A percentile compares a stretch with the other conserved stretches of the same genome.
phyloP scores from a whole-genome alignment of 2,888 invertebrate genomes.

The Atherix ibis region DNA sequence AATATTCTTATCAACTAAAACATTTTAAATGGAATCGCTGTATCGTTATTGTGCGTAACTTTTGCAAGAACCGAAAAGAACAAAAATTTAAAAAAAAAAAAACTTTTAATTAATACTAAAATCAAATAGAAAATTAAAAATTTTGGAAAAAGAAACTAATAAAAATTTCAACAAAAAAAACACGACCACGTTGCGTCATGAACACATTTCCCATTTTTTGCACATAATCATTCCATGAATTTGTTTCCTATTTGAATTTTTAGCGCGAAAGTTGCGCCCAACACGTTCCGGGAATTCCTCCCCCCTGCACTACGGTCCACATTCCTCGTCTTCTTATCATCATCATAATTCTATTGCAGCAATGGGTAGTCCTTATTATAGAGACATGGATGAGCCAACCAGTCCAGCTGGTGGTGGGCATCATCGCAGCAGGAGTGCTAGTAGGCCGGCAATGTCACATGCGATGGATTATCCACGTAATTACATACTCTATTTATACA shows the following conservation, averaged over 20 bases:
- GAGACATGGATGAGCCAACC: conserved; percentile 68
- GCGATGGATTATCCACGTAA: conserved; percentile 43
- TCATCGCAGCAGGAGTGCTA: conserved; percentile 66
- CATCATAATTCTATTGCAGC: conserved; percentile 35
- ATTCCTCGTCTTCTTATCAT: conserved; percentile 34
- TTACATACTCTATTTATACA: conserved; percentile 16
- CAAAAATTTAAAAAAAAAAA: too few species aligned
- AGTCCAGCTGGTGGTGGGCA: conserved; percentile 76
- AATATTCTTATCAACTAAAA: too few species aligned
- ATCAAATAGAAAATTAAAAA: too few species aligned
- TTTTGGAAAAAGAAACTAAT: too few species aligned
- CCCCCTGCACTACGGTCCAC: conserved; percentile 23
- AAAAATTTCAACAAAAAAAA: too few species aligned
- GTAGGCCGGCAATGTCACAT: conserved; percentile 46
- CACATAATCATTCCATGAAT: too few species aligned
- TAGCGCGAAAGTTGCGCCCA: conserved; percentile 19
- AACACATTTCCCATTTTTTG: too few species aligned
- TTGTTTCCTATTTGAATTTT: conserved; percentile 14
- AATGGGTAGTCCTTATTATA: conserved; percentile 50
- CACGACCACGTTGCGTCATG: too few species aligned
- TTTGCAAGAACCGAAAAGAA: too few species aligned
- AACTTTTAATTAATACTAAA: too few species aligned
- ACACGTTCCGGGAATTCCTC: conserved; percentile 22
- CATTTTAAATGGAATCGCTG: too few species aligned
- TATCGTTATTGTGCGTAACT: too few species aligned